phyloP scores from a whole-genome alignment of 2,113 vertebrate genomes.

The Aleadryas rufinucha region DNA sequence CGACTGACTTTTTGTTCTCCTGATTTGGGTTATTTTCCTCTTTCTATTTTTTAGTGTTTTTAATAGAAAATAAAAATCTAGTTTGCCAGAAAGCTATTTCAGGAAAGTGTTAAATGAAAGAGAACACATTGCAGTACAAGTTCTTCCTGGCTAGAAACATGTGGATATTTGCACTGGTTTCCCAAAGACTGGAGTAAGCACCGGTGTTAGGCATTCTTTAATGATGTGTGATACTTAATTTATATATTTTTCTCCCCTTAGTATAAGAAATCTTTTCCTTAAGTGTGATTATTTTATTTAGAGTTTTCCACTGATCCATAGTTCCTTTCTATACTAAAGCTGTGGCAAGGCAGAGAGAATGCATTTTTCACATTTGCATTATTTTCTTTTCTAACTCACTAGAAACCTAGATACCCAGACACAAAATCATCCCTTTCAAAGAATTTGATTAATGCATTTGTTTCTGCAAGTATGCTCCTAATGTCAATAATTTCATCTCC shows the following conservation, averaged over 20 bases:
- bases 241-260: neutral
- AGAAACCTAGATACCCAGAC: neutral
- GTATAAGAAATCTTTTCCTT: neutral
- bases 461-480: neutral
- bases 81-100: neutral
- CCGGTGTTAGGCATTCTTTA: neutral
- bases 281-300: neutral
- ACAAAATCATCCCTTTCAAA: neutral
- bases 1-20: neutral
- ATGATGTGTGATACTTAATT: neutral
- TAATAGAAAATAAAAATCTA: neutral
- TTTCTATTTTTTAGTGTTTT: neutral
- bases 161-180: neutral
- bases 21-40: neutral
- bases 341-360: neutral
- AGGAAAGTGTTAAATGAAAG: neutral
- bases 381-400: neutral
- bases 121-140: neutral
- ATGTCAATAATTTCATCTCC: neutral
- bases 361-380: neutral
- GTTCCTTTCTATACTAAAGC: neutral
- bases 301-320: neutral
- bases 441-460: neutral
- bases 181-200: neutral
- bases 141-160: neutral